These are phyloP conservation scores for Liodrosophila aerea DNA, from an alignment of 2,888 invertebrate species.

Conservation along the genomic window DNA sequence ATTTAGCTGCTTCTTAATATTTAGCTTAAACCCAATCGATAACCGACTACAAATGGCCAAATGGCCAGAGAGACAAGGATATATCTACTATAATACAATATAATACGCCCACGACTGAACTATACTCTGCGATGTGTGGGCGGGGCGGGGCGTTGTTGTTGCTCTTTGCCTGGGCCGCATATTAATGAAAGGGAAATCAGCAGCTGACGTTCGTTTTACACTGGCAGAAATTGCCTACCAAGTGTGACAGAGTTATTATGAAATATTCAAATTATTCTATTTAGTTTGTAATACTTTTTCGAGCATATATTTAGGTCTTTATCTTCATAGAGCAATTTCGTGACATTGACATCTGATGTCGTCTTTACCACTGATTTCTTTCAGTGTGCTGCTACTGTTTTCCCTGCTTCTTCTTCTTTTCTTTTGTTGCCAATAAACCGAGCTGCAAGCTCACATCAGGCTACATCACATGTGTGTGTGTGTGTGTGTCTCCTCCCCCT, in stretches of 20 bases:
- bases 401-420: too few species aligned
- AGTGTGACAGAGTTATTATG: too few species aligned
- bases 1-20: neutral
- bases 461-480: constrained; percentile 18
- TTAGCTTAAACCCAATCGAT: constrained; percentile 34
- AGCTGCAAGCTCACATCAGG: constrained; percentile 15
- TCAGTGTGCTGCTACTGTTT: too few species aligned
- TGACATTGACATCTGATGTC: too few species aligned
- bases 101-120: neutral
- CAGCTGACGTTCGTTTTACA: constrained; percentile 37
- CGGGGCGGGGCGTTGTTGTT: too few species aligned
- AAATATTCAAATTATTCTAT: too few species aligned
- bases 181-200: constrained; percentile 72
- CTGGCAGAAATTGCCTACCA: constrained; percentile 1
- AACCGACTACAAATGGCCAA: constrained; percentile 25
- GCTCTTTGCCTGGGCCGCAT: constrained; percentile 49
- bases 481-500: neutral
- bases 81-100: neutral
- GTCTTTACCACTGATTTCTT: too few species aligned
- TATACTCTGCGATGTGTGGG: constrained; percentile 6
- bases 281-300: too few species aligned
- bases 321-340: too few species aligned
- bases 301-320: too few species aligned
- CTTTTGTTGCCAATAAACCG: constrained; percentile 49
- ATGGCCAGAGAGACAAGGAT: constrained; percentile 6